phyloP scores from a whole-genome alignment of 2,888 invertebrate species.

The Dorcus hopei region DNA sequence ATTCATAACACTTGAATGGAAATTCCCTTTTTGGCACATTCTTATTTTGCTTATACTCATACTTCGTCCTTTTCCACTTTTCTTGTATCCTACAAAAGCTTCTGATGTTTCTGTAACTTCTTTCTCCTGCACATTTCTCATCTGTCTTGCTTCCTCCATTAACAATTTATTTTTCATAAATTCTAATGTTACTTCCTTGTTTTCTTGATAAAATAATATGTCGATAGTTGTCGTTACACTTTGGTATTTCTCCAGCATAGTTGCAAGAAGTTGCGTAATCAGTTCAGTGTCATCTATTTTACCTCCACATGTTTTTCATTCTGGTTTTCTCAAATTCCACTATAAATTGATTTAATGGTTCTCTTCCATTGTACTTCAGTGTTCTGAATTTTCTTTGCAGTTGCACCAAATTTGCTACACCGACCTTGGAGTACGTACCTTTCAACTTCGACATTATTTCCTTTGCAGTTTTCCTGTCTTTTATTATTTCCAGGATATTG shows the following conservation, averaged over 20 bases:
- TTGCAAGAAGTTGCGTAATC: slow-evolving; percentile 17
- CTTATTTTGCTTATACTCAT: no score
- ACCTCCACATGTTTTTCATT: slow-evolving; percentile 18
- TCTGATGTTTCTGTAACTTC: not conserved
- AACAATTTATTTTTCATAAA: not conserved
- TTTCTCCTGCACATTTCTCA: slow-evolving; percentile 2
- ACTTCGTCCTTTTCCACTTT: not conserved
- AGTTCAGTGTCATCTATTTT: slow-evolving; percentile 17
- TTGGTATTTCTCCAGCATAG: slow-evolving; percentile 20
- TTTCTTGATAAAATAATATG: slow-evolving; percentile 10
- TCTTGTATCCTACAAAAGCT: slow-evolving; percentile 2
- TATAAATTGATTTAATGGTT: no score
- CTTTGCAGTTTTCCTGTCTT: not conserved
- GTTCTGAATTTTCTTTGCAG: not conserved
- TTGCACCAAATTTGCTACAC: slow-evolving; percentile 1
- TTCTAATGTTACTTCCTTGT: slow-evolving; percentile 13
- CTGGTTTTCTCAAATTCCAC: no score
- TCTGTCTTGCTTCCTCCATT: no score
- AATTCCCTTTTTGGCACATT: not conserved
- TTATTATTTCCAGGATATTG: not conserved
- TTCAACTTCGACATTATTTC: not conserved
- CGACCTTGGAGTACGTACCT: not conserved
- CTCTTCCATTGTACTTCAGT: no score
- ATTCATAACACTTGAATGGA: not conserved
- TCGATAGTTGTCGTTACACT: slow-evolving; percentile 21